Base-by-base conservation (phyloP, 2,113 vertebrate species). In the Cinclus cinclus region DNA sequence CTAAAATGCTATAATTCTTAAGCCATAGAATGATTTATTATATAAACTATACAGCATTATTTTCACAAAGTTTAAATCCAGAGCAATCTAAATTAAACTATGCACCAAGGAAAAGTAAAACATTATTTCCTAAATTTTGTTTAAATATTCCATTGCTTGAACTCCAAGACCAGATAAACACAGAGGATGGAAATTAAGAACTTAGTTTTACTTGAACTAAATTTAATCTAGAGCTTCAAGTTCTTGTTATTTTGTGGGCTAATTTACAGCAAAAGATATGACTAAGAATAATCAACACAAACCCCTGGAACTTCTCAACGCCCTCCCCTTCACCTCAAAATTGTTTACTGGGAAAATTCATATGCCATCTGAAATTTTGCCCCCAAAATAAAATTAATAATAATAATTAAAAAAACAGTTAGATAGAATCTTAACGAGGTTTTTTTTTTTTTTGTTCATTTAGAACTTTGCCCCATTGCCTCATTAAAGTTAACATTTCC, bases 221-320 rank as follows among this genome's bases (percentile, higher is more conserved):
- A 53, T 6, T 13, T 31, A 37, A 50, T 49, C 16, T 28, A 56
- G 15, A 63, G 0, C 55, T 13, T 76, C 11, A 20, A 18, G 10
- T 58, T 4, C 3, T n/a, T 73, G 1, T 41, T 59, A n/a, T 37
- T 71, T 33, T 2, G 1, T 35, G n/a, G 28, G 5, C 18, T 17
- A 64, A 46, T 37, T 49, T 76, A 35, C 4, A 71, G 30, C 35
- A 47, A 55, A 70, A 74, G 20, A 28, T 16, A 65, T 25, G 10
- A 39, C 13, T 46, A 27, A 67, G 37, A 81, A 74, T 14, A 70
- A 4, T 3, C 2, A 13, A 37, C 1, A 7, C 4, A n/a, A 64
- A n/a, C 2, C 2, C 10, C 5, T 2, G 6, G 56, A 42, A 28
- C 0, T 2, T 27, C 18, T 15, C 3, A 0, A 12, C 2, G 5